Evolutionary conservation across 2,797 vertebrate genomes (phyloP).

Genomic region (Muraenolepis orangiensis): DNA sequence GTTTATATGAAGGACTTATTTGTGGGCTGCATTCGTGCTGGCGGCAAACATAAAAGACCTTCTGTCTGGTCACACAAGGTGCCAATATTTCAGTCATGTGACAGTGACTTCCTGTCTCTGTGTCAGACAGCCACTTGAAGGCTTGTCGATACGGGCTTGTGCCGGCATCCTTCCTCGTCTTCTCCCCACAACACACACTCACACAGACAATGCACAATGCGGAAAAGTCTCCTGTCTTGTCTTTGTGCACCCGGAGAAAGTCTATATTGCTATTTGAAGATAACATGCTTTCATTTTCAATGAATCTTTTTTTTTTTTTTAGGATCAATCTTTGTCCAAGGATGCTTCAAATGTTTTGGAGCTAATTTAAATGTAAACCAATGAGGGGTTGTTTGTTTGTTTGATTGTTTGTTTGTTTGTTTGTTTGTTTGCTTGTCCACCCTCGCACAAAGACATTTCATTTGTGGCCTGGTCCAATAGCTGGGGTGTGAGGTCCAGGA

Average conservation of each 20-base stretch:
- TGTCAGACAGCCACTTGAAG: slow-evolving; percentile 64
- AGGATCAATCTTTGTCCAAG: background rate
- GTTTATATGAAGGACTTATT: slow-evolving; percentile 12
- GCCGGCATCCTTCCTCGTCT: slow-evolving; percentile 65
- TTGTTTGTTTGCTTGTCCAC: background rate
- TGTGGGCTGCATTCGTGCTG: slow-evolving; percentile 54
- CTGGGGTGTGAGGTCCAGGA: background rate
- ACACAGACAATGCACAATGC: slow-evolving; percentile 14
- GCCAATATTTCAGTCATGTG: slow-evolving; percentile 77
- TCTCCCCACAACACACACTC: slow-evolving; percentile 52
- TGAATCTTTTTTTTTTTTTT: background rate
- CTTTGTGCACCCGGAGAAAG: background rate
- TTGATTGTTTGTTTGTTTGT: background rate
- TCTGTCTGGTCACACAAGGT: slow-evolving; percentile 70
- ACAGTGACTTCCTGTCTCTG: slow-evolving; percentile 73
- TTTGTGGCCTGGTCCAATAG: background rate
- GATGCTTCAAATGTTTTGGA: background rate
- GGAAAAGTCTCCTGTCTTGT: background rate
- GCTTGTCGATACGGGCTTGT: slow-evolving; percentile 69
- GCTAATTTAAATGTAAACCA: background rate
- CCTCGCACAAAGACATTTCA: background rate
- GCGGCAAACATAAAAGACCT: slow-evolving; percentile 70
- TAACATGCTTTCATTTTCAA: background rate
- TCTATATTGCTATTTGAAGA: background rate
- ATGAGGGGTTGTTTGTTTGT: background rate